A percentile compares a stretch with the other conserved stretches of the same genome.
phyloP scores from a whole-genome alignment of 2,888 invertebrate species.

The Drosophila dives region DNA sequence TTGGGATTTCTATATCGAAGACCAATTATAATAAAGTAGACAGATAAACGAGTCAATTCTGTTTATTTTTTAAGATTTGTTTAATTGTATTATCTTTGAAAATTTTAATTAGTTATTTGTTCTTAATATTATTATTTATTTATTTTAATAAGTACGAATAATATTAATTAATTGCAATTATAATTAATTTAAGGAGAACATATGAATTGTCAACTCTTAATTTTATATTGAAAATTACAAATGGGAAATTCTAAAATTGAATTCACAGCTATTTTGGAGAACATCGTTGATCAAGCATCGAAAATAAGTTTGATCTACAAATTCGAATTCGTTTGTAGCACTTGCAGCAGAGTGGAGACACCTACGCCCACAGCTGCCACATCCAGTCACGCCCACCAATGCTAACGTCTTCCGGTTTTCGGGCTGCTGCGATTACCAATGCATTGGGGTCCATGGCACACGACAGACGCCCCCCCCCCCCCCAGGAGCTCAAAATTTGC shows the following conservation, averaged over 20 bases:
- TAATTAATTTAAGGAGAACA: too few relatives aligned
- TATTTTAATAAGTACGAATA: not conserved
- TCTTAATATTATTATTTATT: too few relatives aligned
- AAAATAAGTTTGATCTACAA: not conserved
- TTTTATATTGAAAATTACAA: too few relatives aligned
- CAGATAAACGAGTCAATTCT: too few relatives aligned
- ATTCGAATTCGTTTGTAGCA: conserved; percentile 1
- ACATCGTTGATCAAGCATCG: not conserved
- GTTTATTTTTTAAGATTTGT: too few relatives aligned
- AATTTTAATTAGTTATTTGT: too few relatives aligned
- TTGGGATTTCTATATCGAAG: too few relatives aligned
- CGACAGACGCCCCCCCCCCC: conserved; percentile 25
- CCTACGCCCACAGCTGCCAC: conserved; percentile 10
- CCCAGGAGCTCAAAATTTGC: conserved; percentile 24
- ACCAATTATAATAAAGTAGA: not conserved
- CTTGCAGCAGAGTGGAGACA: not conserved
- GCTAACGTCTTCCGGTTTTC: not conserved
- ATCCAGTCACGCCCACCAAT: conserved; percentile 1
- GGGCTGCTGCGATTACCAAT: not conserved
- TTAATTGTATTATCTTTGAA: too few relatives aligned
- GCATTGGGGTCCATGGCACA: conserved; percentile 61
- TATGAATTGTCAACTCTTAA: too few relatives aligned
- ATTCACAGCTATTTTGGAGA: too few relatives aligned
- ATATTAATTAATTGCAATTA: not conserved
- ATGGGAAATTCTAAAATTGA: too few relatives aligned